A percentile compares a stretch with the other conserved stretches of the same genome.
Conservation (phyloP, 2,113 vertebrate genomes). For the Dipodomys stephensi region DNA sequence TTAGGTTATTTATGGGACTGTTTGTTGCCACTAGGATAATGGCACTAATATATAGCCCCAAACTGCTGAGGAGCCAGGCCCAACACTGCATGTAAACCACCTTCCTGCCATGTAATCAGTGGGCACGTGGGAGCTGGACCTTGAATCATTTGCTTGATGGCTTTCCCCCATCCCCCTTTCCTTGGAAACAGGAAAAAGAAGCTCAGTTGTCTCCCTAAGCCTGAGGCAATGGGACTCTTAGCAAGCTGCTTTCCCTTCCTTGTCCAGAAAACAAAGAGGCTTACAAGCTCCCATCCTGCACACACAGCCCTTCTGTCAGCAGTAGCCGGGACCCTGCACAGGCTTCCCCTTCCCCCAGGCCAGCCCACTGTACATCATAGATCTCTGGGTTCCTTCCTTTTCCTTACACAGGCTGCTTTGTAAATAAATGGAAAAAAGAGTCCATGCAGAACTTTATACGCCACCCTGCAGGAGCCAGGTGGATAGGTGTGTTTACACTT, state of each 20-base stretch:
- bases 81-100: not conserved
- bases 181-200: slow-evolving; percentile 49
- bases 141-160: slow-evolving; percentile 26
- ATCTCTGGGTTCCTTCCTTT: not conserved
- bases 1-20: not conserved
- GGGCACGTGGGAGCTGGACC: not conserved
- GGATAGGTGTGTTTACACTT: not conserved
- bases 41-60: not conserved
- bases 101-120: not conserved
- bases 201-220: slow-evolving; percentile 39
- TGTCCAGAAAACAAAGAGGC: slow-evolving; percentile 53
- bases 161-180: not conserved
- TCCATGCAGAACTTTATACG: not conserved
- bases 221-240: not conserved
- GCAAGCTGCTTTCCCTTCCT: slow-evolving; percentile 35
- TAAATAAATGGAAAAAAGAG: not conserved
- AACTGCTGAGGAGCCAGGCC: not conserved
- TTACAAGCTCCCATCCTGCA: not conserved
- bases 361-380: not conserved
- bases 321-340: not conserved
- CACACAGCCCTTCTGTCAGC: slow-evolving; percentile 35
- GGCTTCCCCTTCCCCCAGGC: not conserved
- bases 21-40: not conserved
- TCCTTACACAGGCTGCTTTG: slow-evolving; percentile 60
- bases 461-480: not conserved